A percentile compares a stretch with the other conserved stretches of the same genome.
Evolutionary conservation across 2,888 invertebrate species (phyloP).

Genomic region (Stomorhina lunata): DNA sequence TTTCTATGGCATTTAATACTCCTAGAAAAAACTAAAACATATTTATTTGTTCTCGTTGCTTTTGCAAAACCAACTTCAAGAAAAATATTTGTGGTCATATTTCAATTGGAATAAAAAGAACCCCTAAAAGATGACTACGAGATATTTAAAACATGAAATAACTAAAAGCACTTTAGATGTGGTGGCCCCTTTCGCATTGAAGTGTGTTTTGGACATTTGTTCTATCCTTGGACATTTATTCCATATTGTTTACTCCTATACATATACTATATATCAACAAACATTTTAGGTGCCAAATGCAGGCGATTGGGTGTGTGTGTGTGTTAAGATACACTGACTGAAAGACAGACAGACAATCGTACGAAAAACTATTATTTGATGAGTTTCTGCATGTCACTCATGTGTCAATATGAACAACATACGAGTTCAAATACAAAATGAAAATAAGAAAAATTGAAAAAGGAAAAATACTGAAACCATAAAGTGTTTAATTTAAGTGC

Average conservation of each 20-base stretch:
- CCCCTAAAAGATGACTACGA: neutral
- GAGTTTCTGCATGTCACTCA: constrained; percentile 45
- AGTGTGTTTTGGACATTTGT: constrained; percentile 2
- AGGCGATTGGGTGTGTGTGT: no score
- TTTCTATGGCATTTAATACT: no score
- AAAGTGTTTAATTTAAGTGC: neutral
- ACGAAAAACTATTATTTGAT: constrained; percentile 36
- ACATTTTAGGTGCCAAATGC: constrained; percentile 15
- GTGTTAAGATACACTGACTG: constrained; percentile 20
- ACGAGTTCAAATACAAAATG: neutral
- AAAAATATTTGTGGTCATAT: constrained; percentile 14
- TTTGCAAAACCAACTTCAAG: neutral
- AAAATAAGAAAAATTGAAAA: neutral
- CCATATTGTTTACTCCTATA: neutral
- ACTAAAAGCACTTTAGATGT: no score
- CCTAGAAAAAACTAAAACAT: no score
- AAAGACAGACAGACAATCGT: no score
- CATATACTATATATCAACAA: neutral
- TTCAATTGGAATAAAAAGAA: neutral
- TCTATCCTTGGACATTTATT: neutral
- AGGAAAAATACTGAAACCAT: neutral
- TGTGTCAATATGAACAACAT: constrained; percentile 35
- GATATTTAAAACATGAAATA: neutral
- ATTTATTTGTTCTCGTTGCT: neutral
- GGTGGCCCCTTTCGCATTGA: no score